Percentiles rank a stretch among this genome's conserved stretches.
Conservation (phyloP, 2,113 vertebrate species). For the Dendropsophus ebraccatus region DNA sequence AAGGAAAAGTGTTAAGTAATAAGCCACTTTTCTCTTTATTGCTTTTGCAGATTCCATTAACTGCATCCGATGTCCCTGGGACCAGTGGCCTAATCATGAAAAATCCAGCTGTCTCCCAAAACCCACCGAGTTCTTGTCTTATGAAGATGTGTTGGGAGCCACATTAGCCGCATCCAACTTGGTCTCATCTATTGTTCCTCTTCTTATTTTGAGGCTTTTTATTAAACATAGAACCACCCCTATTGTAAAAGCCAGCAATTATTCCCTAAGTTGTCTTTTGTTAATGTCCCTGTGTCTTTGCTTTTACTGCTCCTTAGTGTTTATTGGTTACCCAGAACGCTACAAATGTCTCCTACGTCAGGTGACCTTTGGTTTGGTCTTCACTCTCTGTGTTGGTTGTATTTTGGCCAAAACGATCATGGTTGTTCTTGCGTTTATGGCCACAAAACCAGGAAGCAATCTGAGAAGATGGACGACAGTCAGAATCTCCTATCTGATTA, state of each 20-base stretch:
- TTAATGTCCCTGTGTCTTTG: not conserved
- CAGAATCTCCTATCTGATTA: not conserved
- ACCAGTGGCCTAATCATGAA: conserved; percentile 7
- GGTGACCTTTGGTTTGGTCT: not conserved
- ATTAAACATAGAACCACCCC: not conserved
- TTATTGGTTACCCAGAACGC: not conserved
- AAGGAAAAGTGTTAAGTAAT: no score
- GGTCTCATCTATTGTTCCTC: not conserved
- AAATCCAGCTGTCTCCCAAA: not conserved
- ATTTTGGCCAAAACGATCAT: conserved; percentile 13
- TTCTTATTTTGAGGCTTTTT: not conserved
- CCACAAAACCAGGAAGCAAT: not conserved
- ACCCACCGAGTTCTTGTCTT: not conserved
- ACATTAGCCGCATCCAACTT: not conserved
- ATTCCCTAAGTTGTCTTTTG: conserved; percentile 2
- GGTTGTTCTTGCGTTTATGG: conserved; percentile 9
- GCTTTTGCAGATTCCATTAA: not conserved
- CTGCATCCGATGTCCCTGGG: not conserved
- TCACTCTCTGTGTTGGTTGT: not conserved
- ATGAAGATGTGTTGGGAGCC: not conserved
- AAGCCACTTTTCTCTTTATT: no score
- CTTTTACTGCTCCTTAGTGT: not conserved
- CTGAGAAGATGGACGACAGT: not conserved
- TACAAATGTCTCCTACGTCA: conserved; percentile 8
- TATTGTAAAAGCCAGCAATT: conserved; percentile 6